Percentiles rank a stretch among this genome's conserved stretches.
Conservation (phyloP, 2,113 vertebrate genomes). For the Triplophysa tibetana region DNA sequence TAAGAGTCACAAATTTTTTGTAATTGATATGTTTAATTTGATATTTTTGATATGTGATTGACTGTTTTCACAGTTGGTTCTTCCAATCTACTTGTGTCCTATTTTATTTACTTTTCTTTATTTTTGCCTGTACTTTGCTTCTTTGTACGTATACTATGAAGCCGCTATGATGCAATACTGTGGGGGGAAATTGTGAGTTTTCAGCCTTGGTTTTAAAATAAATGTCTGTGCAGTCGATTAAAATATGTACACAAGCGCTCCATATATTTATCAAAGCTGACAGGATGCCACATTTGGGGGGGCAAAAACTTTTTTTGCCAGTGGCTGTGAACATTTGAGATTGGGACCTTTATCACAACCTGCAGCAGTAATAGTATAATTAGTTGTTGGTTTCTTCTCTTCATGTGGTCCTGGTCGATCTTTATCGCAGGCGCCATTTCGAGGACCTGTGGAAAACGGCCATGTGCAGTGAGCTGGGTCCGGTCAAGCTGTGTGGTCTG, state of each 20-base stretch:
- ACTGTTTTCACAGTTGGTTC: too few species aligned
- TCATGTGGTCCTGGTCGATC: slow-evolving; percentile 70
- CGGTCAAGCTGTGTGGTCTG: slow-evolving; percentile 66
- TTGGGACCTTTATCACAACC: slow-evolving; percentile 41
- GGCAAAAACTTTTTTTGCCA: slow-evolving; percentile 48
- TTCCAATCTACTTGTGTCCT: too few species aligned
- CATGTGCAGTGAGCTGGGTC: slow-evolving; percentile 39
- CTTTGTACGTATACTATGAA: too few species aligned
- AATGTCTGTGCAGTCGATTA: background rate
- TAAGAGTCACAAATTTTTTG: too few species aligned
- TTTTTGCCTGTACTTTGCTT: too few species aligned
- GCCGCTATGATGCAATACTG: too few species aligned
- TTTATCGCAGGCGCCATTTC: slow-evolving; percentile 72
- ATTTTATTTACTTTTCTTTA: too few species aligned
- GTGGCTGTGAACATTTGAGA: slow-evolving; percentile 52
- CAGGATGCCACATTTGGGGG: slow-evolving; percentile 33
- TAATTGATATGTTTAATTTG: too few species aligned
- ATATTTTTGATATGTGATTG: too few species aligned
- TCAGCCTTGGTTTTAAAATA: background rate
- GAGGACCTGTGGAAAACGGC: slow-evolving; percentile 50
- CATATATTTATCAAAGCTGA: slow-evolving; percentile 5
- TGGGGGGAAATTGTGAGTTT: background rate
- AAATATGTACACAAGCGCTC: background rate
- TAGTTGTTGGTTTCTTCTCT: slow-evolving; percentile 65
- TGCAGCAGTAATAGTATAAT: slow-evolving; percentile 68